Evolutionary conservation across 2,888 invertebrate species (phyloP).

Genomic region (Syrphus vitripennis): DNA sequence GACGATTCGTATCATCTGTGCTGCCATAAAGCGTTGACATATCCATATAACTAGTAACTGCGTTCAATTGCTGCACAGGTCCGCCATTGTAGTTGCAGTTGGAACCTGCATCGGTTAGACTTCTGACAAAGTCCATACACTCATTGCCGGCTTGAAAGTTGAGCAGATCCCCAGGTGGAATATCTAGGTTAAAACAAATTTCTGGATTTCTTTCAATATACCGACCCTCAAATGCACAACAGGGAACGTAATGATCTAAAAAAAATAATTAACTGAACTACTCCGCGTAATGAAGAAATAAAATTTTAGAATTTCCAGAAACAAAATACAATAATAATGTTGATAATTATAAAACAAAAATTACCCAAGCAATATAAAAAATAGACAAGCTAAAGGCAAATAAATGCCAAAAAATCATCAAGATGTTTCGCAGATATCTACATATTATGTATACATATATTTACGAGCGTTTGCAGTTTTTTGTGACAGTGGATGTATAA

Average conservation of each 20-base stretch:
- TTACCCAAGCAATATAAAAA: too few species aligned
- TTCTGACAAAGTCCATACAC: constrained; percentile 87
- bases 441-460: too few species aligned
- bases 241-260: constrained; percentile 84
- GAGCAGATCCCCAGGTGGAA: not conserved
- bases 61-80: constrained; percentile 86
- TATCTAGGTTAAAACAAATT: not conserved
- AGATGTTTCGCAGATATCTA: too few species aligned
- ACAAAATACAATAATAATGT: too few species aligned
- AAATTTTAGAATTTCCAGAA: too few species aligned
- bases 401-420: too few species aligned
- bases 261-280: too few species aligned
- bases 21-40: constrained; percentile 92
- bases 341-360: too few species aligned
- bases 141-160: constrained; percentile 78
- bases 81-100: constrained; percentile 83
- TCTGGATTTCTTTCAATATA: constrained; percentile 80
- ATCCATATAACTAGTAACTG: constrained; percentile 84
- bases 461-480: too few species aligned
- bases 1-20: constrained; percentile 84
- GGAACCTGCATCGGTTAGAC: constrained; percentile 85
- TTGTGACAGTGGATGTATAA: too few species aligned
- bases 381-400: too few species aligned
- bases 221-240: constrained; percentile 84
- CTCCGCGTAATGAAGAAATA: too few species aligned